Conservation (phyloP, 2,888 invertebrate species). For the Dryadula phaetusa region DNA sequence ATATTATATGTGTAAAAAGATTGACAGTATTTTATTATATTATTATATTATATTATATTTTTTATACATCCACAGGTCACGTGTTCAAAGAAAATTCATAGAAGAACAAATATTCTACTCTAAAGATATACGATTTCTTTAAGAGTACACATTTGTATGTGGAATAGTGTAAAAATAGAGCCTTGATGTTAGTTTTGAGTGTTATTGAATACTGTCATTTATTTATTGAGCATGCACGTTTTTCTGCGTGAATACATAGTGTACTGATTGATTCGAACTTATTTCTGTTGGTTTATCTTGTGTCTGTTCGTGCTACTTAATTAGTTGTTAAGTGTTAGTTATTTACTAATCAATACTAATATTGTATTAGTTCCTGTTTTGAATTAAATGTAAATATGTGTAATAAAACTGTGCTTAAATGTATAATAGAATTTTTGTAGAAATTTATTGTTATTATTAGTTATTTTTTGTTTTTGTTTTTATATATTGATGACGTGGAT, state of each 20-base stretch:
- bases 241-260: too few species aligned
- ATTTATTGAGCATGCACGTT: slow-evolving; percentile 6
- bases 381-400: not conserved
- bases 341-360: not conserved
- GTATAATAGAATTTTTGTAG: not conserved
- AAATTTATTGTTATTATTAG: not conserved
- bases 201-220: slow-evolving; percentile 7
- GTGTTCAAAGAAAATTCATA: not conserved
- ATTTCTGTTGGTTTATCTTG: not conserved
- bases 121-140: not conserved
- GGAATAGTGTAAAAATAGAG: not conserved
- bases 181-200: not conserved
- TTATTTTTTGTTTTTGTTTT: not conserved
- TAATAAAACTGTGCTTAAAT: not conserved
- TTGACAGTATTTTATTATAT: too few species aligned
- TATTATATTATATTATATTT: not conserved
- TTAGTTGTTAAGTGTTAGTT: slow-evolving; percentile 4
- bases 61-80: not conserved
- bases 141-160: not conserved
- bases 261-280: too few species aligned
- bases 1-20: too few species aligned
- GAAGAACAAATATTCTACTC: not conserved
- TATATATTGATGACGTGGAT: not conserved
- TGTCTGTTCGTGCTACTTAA: not conserved
- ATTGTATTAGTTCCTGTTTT: slow-evolving; percentile 23